Evolutionary conservation across 1,140 invertebrate species (phyloP), one percentile per base, ranked within the genome.

Genomic region (Pararge aegeria): DNA sequence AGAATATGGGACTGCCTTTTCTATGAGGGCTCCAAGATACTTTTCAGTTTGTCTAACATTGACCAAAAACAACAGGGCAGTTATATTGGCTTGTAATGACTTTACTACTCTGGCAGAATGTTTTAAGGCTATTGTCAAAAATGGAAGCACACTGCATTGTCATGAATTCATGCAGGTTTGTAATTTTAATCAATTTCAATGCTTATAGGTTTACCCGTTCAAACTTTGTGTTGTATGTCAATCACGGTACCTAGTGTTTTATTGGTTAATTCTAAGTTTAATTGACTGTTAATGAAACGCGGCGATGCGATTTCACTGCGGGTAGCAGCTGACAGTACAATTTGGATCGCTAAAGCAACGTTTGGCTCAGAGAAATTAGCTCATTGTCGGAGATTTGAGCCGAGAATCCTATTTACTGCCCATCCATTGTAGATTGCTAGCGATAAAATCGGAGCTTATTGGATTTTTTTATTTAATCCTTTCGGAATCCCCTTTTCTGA

Each of bases 1-100:
- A 91, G 97, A 71, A 95, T 98, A 80, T 98, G 97, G 97, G 98
- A 99, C 85, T 98, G 97, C 74, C 90, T 99, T 38, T 98, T 99
- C 86, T 95, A 96, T 68, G 97, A 98, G 90, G 97, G 98, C 16
- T 95, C 94, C 34, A 98, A 97, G 70, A 91, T 93, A 30, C 66
- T 98, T 13, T 96, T 97, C 72, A 91, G 97, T 97, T n/a, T 95
- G 95, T 64, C 77, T 98, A 42, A 95, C 96, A 16, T 90, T 98
- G 38, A 94, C 98, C 40, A 94, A 94, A 78, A 87, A 93, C 53
- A 95, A 97, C 75, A 90, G 91, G 70, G 89, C 92, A 1, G 91
- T 92, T 61, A 92, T 97, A 64, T 86, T 97, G 70, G 91, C 92
- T 20, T 95, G 94, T 70, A 92, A 93, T 69, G 95, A 96, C 71